Evolutionary conservation across 2,797 vertebrate genomes (phyloP).

Genomic region (Diceros bicornis): DNA sequence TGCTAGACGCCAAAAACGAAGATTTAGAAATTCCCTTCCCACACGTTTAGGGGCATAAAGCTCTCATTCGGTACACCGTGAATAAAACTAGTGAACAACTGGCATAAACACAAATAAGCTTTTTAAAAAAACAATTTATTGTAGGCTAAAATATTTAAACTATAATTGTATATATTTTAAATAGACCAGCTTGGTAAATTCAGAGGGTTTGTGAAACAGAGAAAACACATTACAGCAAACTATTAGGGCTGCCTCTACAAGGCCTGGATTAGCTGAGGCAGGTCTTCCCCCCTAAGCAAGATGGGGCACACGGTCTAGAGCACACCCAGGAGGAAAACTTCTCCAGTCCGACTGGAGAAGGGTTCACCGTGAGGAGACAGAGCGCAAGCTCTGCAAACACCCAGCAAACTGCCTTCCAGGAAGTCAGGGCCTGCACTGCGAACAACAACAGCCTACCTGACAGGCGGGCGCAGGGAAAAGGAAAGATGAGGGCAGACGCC

Average conservation of each 20-base stretch:
- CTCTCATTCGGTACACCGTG: background rate
- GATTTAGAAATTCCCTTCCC: background rate
- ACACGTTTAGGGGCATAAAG: background rate
- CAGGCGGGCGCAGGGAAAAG: rapidly evolving
- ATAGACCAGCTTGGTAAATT: background rate
- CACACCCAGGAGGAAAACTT: background rate
- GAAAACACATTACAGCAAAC: background rate
- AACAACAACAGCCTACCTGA: background rate
- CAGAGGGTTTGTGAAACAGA: background rate
- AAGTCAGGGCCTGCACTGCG: background rate
- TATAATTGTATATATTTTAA: background rate
- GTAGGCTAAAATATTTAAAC: background rate
- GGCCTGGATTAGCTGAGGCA: background rate
- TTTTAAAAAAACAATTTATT: background rate
- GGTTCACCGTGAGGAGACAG: background rate
- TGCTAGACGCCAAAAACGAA: background rate
- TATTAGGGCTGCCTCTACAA: background rate
- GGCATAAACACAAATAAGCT: background rate
- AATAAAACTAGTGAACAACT: background rate
- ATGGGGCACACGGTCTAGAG: background rate
- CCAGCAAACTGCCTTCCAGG: background rate
- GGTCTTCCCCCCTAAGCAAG: background rate
- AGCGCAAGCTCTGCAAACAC: background rate
- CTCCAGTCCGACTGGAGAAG: background rate
- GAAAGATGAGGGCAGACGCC: background rate